These are phyloP conservation scores for Buphagus erythrorhynchus DNA, from an alignment of 2,797 vertebrate genomes.

Conservation along the genomic window DNA sequence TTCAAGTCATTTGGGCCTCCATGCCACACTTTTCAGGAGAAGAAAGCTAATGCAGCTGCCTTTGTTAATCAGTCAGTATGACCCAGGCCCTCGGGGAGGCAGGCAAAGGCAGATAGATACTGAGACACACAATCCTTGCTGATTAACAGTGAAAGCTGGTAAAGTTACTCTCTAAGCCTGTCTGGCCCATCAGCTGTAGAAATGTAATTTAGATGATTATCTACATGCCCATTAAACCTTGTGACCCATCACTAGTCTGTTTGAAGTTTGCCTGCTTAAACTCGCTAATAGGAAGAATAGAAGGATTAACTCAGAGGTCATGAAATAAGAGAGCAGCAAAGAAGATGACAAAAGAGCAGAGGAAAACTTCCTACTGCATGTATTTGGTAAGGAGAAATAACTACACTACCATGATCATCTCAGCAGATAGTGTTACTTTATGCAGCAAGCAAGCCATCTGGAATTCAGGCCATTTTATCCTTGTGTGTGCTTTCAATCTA, in stretches of 20 bases:
- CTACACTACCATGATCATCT: background rate
- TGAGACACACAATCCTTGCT: constrained; percentile 70
- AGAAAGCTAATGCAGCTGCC: constrained; percentile 79
- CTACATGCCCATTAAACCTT: constrained; percentile 78
- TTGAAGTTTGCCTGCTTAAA: constrained; percentile 86
- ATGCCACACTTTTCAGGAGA: constrained; percentile 64
- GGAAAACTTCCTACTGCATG: constrained; percentile 46
- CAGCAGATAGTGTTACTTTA: constrained; percentile 22
- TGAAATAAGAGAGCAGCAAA: constrained; percentile 75
- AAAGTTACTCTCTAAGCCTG: constrained; percentile 76
- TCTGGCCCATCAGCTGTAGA: constrained; percentile 82
- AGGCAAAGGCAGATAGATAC: constrained; percentile 54
- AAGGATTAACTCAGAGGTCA: constrained; percentile 81
- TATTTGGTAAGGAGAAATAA: constrained; percentile 15
- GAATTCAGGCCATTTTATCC: background rate
- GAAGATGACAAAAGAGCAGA: constrained; percentile 54
- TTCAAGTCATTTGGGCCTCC: constrained; percentile 75
- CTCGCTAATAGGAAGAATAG: constrained; percentile 79
- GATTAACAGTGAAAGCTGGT: constrained; percentile 76
- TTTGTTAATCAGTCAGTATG: constrained; percentile 77
- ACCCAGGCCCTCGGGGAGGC: constrained; percentile 56
- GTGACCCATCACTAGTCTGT: constrained; percentile 78
- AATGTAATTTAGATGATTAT: constrained; percentile 89
- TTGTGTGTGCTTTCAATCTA: background rate
- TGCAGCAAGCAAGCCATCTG: background rate